Evolutionary conservation across 2,113 vertebrate genomes (phyloP).

Genomic region (Calidris pugnax): DNA sequence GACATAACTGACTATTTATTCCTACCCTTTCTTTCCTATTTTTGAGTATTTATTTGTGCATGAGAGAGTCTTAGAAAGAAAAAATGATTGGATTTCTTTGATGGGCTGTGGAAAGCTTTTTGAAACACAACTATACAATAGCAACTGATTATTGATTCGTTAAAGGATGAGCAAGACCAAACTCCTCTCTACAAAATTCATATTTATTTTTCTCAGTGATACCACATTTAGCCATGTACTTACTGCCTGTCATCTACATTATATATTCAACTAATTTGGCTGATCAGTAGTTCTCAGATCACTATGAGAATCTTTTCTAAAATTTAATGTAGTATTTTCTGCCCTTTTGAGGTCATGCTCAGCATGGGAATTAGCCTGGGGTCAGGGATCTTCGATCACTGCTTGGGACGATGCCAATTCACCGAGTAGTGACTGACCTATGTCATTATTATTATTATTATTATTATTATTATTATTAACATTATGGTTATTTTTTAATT

Average conservation of each 20-base stretch:
- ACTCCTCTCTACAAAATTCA: not conserved
- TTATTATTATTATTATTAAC: not conserved
- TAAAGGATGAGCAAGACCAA: conserved; percentile 6
- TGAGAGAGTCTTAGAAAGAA: not conserved
- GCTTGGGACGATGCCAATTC: not conserved
- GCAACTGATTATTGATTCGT: conserved; percentile 37
- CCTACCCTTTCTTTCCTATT: not conserved
- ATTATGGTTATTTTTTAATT: not conserved
- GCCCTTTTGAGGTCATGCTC: not conserved
- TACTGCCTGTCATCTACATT: not conserved
- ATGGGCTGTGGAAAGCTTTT: conserved; percentile 3
- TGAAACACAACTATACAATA: not conserved
- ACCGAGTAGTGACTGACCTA: not conserved
- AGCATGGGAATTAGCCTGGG: not conserved
- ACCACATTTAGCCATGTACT: not conserved
- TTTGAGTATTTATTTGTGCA: not conserved
- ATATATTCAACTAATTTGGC: not conserved
- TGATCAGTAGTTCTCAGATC: not conserved
- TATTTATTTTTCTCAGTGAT: conserved; percentile 23
- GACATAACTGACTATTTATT: not conserved
- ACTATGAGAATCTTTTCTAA: not conserved
- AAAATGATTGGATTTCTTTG: not conserved
- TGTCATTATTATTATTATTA: not conserved
- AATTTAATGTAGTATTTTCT: not conserved
- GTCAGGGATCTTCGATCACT: not conserved